These are phyloP conservation scores for Semicossyphus pulcher DNA, from an alignment of 2,113 vertebrate species.

Conservation along the genomic window DNA sequence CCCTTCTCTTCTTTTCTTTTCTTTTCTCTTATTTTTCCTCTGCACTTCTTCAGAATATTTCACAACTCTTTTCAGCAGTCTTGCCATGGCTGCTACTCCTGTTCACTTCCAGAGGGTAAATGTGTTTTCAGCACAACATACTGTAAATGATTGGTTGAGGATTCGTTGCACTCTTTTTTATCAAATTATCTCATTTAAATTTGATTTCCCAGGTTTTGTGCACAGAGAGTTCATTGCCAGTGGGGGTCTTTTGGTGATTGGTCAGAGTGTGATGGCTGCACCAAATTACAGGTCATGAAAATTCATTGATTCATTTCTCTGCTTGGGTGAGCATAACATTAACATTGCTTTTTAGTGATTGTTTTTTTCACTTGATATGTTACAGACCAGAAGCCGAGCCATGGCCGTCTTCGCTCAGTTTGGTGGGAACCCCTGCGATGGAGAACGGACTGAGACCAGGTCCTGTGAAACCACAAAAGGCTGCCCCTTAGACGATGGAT, in stretches of 20 bases:
- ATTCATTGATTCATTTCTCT: not conserved
- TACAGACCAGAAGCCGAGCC: constrained; percentile 85
- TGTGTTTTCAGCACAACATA: not conserved
- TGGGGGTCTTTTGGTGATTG: constrained; percentile 89
- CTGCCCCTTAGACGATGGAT: constrained; percentile 89
- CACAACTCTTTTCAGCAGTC: constrained; percentile 21
- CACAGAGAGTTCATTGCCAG: constrained; percentile 77
- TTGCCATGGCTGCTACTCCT: constrained; percentile 55
- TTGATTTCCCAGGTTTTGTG: constrained; percentile 42
- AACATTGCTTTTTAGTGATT: no score
- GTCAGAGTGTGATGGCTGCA: constrained; percentile 91
- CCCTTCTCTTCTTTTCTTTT: not conserved
- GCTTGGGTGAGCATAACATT: not conserved
- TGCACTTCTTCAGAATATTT: constrained; percentile 44
- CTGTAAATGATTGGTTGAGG: not conserved
- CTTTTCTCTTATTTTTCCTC: not conserved
- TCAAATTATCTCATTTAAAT: not conserved
- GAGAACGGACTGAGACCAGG: constrained; percentile 80
- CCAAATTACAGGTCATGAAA: constrained; percentile 71
- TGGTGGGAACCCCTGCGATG: constrained; percentile 85
- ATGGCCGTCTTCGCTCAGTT: constrained; percentile 88
- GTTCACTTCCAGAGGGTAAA: constrained; percentile 47
- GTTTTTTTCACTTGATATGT: no score
- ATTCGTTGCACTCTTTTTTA: not conserved
- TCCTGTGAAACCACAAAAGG: constrained; percentile 82